Base-by-base conservation (phyloP, 2,888 invertebrate species). In the Argyresthia goedartella region DNA sequence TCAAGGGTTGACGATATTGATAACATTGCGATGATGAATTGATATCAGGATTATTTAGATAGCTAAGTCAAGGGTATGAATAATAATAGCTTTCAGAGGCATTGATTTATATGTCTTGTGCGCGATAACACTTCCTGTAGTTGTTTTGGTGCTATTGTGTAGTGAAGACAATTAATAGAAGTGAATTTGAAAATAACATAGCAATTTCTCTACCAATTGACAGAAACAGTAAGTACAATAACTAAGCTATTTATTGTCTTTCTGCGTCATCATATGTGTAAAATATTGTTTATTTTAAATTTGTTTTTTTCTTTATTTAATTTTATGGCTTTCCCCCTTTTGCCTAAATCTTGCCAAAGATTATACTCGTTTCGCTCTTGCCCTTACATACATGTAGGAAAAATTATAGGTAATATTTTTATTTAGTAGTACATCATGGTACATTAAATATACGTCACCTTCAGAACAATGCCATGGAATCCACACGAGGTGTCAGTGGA, bases 401-500 rank as follows among this genome's bases (percentile, higher is more conserved):
- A n/a, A n/a, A 4, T 25, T 25, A 4, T 25, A 4, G 2, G 6
- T 3, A 39, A 39, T 39, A 39, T 4, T 39, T 39, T 11, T 3
- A 39, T 4, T 4, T n/a, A 39, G 39, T 39, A 10, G n/a, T 39
- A 3, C 39, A 7, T 39, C 39, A 39, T 39, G 4, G n/a, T 39
- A 3, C 39, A 7, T 39, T 8, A 39, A 6, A 1, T 39, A 6
- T 11, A 39, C 39, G 10, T 25, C 3, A 25, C 25, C 6, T 25
- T 25, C 14, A 14, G 13, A 11, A 42, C 14, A 10, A 13, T 10
- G 11, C 13, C n/a, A 82, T 82, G 82, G 71, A 73, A 53, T 60
- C 71, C 41, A 63, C 65, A 53, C 59, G 72, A 43, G 77, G 74
- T 11, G 74, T 75, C 42, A 72, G 66, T 53, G 69, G 65, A n/a